phyloP scores from a whole-genome alignment of 2,888 invertebrate genomes.

The Teinopalpus imperialis region DNA sequence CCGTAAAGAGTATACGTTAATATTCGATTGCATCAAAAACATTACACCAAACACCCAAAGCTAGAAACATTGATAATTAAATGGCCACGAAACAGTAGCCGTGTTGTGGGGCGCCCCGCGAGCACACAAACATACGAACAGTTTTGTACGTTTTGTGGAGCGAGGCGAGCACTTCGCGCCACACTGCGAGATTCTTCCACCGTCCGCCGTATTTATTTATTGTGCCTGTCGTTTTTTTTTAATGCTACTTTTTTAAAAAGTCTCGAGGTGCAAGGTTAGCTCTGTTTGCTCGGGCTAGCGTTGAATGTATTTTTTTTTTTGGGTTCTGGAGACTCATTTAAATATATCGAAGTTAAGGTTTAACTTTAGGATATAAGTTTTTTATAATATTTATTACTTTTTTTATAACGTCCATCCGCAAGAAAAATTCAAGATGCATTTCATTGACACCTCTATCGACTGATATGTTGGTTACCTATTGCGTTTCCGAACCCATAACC shows the following conservation, averaged over 20 bases:
- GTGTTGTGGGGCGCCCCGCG: slow-evolving; percentile 34
- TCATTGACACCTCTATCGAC: no score
- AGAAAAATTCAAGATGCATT: no score
- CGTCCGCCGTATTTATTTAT: slow-evolving; percentile 37
- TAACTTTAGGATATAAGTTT: no score
- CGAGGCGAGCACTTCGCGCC: slow-evolving; percentile 35
- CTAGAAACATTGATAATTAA: slow-evolving; percentile 20
- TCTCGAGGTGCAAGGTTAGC: slow-evolving; percentile 32
- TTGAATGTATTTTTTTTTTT: slow-evolving; percentile 20
- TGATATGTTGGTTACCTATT: no score
- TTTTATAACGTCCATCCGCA: no score
- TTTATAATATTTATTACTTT: no score
- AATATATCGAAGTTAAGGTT: no score
- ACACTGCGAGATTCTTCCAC: slow-evolving; percentile 41
- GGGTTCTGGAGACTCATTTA: no score
- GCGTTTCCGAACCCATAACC: no score
- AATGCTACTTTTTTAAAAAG: slow-evolving; percentile 35
- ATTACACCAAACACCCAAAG: not conserved
- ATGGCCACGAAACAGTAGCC: slow-evolving; percentile 40
- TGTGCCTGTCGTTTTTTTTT: slow-evolving; percentile 32
- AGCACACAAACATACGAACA: slow-evolving; percentile 37
- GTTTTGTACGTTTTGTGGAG: slow-evolving; percentile 19
- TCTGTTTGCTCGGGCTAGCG: slow-evolving; percentile 30
- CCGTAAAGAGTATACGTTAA: no score
- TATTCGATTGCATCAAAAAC: no score